phyloP scores from a whole-genome alignment of 2,797 vertebrate genomes.

The Hafferia zeledoni region DNA sequence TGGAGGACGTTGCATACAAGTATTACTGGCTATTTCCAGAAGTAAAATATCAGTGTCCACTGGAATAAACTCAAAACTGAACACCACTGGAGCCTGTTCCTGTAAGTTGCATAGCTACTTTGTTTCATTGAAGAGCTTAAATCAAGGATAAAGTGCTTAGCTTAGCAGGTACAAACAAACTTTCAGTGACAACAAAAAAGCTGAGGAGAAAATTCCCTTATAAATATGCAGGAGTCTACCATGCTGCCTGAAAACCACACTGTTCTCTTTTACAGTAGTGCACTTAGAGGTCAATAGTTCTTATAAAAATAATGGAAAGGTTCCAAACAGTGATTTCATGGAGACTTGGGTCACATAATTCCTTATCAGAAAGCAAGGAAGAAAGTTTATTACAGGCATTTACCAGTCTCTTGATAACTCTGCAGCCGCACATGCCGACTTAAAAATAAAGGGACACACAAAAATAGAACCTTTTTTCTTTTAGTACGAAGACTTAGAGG shows the following conservation, averaged over 20 bases:
- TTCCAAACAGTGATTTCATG: neutral
- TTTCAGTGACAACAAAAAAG: neutral
- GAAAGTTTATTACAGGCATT: neutral
- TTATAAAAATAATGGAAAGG: neutral
- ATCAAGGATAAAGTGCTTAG: neutral
- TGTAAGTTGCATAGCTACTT: neutral
- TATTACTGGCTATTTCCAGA: neutral
- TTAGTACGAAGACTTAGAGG: neutral
- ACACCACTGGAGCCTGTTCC: neutral
- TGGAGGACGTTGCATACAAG: fast-evolving
- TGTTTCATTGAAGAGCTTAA: neutral
- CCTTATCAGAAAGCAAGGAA: neutral
- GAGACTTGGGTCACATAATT: neutral
- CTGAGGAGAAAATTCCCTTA: fast-evolving
- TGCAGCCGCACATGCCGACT: neutral
- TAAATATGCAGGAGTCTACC: neutral
- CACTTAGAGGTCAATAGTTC: neutral
- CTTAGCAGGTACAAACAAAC: neutral
- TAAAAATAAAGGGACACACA: neutral
- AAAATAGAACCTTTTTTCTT: neutral
- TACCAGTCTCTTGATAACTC: neutral
- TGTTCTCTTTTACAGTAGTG: neutral
- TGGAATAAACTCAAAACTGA: neutral
- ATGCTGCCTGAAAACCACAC: neutral
- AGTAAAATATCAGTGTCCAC: neutral